phyloP scores from a whole-genome alignment of 2,888 invertebrate species.

The Morpho deidamia region DNA sequence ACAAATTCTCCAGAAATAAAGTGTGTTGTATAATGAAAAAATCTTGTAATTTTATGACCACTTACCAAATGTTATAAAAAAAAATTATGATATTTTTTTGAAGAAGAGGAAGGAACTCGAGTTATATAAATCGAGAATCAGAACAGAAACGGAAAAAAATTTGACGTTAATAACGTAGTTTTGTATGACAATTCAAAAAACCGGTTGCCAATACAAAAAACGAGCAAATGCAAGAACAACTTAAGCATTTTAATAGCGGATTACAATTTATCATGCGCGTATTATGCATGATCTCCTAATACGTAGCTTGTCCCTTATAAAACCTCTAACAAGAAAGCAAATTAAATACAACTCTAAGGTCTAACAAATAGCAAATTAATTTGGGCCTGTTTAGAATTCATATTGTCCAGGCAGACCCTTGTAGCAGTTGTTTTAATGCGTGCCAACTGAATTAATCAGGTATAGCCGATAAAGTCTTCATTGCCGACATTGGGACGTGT shows the following conservation, averaged over 20 bases:
- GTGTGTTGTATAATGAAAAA: too few relatives aligned
- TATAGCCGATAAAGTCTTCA: conserved; percentile 24
- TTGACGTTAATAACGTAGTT: too few relatives aligned
- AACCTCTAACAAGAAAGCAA: conserved; percentile 45
- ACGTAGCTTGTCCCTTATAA: conserved; percentile 28
- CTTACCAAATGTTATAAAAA: too few relatives aligned
- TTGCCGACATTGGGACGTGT: conserved; percentile 14
- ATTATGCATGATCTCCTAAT: conserved; percentile 22
- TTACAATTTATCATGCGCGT: neutral
- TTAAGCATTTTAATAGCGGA: neutral
- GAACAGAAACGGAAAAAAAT: too few relatives aligned
- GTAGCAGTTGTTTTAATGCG: conserved; percentile 38
- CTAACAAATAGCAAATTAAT: conserved; percentile 45
- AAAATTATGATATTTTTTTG: too few relatives aligned
- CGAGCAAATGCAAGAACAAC: neutral
- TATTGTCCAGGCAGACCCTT: conserved; percentile 37
- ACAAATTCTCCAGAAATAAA: too few relatives aligned
- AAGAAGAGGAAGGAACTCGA: too few relatives aligned
- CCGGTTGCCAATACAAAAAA: neutral
- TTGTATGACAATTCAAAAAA: too few relatives aligned
- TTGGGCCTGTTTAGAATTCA: conserved; percentile 59
- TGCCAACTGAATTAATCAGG: conserved; percentile 39
- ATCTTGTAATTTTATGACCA: too few relatives aligned
- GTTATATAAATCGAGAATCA: too few relatives aligned
- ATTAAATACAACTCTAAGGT: conserved; percentile 35